Base-by-base conservation (phyloP, 2,888 invertebrate genomes). In the Congeria kusceri region DNA sequence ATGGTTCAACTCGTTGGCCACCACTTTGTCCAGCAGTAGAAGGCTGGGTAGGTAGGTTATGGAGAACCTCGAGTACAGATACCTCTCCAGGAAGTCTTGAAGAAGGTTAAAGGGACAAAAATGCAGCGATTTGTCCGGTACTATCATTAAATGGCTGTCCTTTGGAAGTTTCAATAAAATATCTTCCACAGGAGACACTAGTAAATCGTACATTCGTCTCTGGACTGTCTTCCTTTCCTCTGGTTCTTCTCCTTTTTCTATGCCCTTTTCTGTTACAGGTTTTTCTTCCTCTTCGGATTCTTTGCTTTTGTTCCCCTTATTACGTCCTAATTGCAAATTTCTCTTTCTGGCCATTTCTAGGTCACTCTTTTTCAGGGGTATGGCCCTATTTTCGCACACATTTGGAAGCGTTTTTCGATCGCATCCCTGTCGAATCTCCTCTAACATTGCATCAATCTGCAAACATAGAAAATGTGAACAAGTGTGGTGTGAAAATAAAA, bases 91-190 rank as follows among this genome's bases (percentile, higher is more conserved):
- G 85, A 89, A 88, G 74, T 92, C 90, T 59, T 88, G 86, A 2
- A 92, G 80, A 18, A 86, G 66, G 20, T 79, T 84, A 71, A 92
- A 93, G 0, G 93, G 92, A 61, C 90, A 90, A n/a, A 86, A 74
- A 63, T 77, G 80, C 27, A 93, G 77, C n/a, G 81, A 80, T 59
- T 89, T 89, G 76, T 92, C 92, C n/a, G 92, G 92, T 18, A 93
- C 79, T 11, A 93, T 86, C 9, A 91, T 81, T n/a, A 93, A 61
- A 27, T 88, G 86, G 70, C 86, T 87, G 7, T 85, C 83, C 7
- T 80, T 72, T 5, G 88, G 87, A 3, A 91, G 75, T 76, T 88
- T 87, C 18, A 80, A 74, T 46, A 93, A 74, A 65, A 92, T 88
- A 67, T 92, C 91, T 65, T 89, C 87, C 1, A 92, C 81, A 0